Percentiles rank a stretch among this genome's conserved stretches.
Conservation (phyloP, 1,140 invertebrate species). For the Papilio polyxenes region DNA sequence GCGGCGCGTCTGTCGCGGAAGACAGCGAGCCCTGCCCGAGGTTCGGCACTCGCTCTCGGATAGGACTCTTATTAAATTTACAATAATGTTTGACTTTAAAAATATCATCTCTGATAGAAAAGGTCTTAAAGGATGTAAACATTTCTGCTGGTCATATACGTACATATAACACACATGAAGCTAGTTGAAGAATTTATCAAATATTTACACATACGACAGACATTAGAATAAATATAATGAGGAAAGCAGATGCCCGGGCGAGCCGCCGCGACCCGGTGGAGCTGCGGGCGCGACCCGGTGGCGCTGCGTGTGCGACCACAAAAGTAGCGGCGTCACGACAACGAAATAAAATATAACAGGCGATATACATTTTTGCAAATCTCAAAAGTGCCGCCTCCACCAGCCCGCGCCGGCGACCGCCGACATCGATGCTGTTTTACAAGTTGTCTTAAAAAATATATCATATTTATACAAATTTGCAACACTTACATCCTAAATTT, state of each 20-base stretch:
- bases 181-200: not conserved
- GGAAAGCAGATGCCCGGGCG: not conserved
- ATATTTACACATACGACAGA: not conserved
- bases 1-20: no score
- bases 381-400: conserved; percentile 36
- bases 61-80: conserved; percentile 12
- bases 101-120: conserved; percentile 39
- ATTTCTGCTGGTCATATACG: conserved; percentile 1
- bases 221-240: not conserved
- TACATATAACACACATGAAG: conserved; percentile 9
- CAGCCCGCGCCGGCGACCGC: not conserved
- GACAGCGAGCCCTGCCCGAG: not conserved
- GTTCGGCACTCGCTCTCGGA: not conserved
- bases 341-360: not conserved
- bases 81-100: conserved; percentile 32
- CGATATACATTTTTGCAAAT: not conserved
- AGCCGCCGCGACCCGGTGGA: not conserved
- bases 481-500: no score
- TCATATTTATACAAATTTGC: conserved; percentile 45
- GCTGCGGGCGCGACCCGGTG: no score
- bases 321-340: not conserved
- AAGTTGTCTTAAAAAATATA: conserved; percentile 47
- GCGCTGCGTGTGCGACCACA: not conserved
- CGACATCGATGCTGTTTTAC: not conserved
- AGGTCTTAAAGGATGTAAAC: conserved; percentile 7